These are phyloP conservation scores for Hermetia illucens DNA, from an alignment of 1,140 invertebrate species.

Conservation along the genomic window DNA sequence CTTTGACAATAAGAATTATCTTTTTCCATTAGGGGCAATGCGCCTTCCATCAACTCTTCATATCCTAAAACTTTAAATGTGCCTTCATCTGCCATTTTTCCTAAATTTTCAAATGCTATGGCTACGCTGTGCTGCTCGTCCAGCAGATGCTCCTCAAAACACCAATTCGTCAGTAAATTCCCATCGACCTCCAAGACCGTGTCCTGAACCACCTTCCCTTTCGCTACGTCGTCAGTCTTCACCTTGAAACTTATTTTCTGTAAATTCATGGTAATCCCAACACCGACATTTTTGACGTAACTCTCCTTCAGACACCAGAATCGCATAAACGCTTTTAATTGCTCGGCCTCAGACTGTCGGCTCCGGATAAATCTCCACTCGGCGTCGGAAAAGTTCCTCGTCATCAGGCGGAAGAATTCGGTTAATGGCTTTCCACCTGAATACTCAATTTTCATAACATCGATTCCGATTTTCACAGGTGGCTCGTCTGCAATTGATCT, in stretches of 20 bases:
- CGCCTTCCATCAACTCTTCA: constrained; percentile 30
- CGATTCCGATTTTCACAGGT: constrained; percentile 42
- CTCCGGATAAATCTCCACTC: constrained; percentile 67
- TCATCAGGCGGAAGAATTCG: constrained; percentile 81
- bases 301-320: constrained; percentile 94
- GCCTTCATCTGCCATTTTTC: constrained; percentile 8
- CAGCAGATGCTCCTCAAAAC: constrained; percentile 78
- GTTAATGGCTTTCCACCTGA: constrained; percentile 42
- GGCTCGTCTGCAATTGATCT: not conserved
- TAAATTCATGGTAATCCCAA: constrained; percentile 69
- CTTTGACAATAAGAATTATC: constrained; percentile 39
- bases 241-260: constrained; percentile 60
- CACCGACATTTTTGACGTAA: constrained; percentile 81
- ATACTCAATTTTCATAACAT: constrained; percentile 63
- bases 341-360: constrained; percentile 33
- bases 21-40: constrained; percentile 31
- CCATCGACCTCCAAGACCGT: constrained; percentile 54
- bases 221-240: constrained; percentile 29
- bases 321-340: constrained; percentile 65
- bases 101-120: constrained; percentile 44
- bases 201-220: constrained; percentile 39
- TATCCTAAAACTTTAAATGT: constrained; percentile 36
- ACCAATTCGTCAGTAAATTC: constrained; percentile 47
- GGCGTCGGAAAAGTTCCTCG: constrained; percentile 54
- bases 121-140: constrained; percentile 66